A percentile compares a stretch with the other conserved stretches of the same genome.
Evolutionary conservation across 2,113 vertebrate genomes (phyloP).

Genomic region (Passer domesticus): DNA sequence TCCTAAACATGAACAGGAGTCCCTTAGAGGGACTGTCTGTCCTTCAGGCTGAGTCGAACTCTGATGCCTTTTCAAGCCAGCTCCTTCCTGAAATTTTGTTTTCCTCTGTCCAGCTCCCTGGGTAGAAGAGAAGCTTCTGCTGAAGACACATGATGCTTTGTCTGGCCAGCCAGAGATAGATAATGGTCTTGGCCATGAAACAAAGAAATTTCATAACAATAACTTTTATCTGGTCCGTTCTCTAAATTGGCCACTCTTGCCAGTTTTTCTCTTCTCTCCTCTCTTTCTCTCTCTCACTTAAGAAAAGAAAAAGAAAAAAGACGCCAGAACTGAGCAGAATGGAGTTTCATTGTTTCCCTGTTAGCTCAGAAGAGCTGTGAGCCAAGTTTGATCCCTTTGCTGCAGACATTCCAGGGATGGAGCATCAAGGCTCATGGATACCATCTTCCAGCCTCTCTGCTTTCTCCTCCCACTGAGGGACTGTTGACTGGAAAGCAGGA

Average conservation of each 20-base stretch:
- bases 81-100: neutral
- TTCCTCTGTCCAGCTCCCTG: neutral
- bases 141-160: neutral
- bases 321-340: neutral
- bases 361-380: constrained; percentile 14
- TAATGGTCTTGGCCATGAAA: constrained; percentile 18
- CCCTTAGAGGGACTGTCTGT: neutral
- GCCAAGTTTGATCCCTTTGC: neutral
- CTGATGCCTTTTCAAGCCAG: neutral
- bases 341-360: constrained; percentile 9
- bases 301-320: neutral
- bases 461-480: neutral
- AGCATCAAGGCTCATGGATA: fast-evolving
- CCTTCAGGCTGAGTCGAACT: neutral
- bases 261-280: neutral
- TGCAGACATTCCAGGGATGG: neutral
- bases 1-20: neutral
- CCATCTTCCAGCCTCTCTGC: neutral
- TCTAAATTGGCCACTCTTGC: neutral
- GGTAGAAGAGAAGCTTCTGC: neutral
- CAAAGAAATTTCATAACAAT: constrained; percentile 46
- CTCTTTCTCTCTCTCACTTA: neutral
- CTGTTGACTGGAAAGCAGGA: neutral
- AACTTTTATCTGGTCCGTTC: neutral
- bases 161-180: neutral